A percentile compares a stretch with the other conserved stretches of the same genome.
These are phyloP conservation scores for Phalacrocorax brasilianus DNA, from an alignment of 2,113 vertebrate species.

Conservation along the genomic window DNA sequence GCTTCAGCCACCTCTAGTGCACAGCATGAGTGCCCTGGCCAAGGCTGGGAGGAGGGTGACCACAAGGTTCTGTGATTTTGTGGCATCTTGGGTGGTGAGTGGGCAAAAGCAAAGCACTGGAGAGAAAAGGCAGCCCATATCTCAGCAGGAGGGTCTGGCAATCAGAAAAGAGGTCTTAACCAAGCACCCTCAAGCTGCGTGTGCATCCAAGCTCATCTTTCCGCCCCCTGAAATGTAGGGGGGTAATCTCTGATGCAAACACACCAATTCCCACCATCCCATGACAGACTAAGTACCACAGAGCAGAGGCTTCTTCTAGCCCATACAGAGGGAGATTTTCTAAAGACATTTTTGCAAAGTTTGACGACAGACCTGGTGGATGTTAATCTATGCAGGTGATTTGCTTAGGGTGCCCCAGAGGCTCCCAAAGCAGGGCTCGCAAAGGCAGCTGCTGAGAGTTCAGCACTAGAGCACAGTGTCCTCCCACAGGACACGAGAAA, in stretches of 20 bases:
- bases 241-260: neutral
- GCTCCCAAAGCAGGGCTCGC: neutral
- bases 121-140: neutral
- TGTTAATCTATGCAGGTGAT: neutral
- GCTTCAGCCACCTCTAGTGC: neutral
- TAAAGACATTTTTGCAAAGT: neutral
- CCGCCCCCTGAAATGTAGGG: neutral
- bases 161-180: neutral
- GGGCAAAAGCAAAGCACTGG: neutral
- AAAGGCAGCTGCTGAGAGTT: neutral
- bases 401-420: neutral
- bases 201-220: neutral
- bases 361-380: neutral
- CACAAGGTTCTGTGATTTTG: neutral
- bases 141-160: neutral
- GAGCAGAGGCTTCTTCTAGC: neutral
- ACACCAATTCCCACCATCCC: neutral
- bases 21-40: fast-evolving
- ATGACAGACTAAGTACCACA: neutral
- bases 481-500: neutral
- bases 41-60: neutral
- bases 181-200: neutral
- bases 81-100: neutral
- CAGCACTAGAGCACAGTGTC: neutral
- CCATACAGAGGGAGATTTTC: neutral